Conservation (phyloP, 2,797 vertebrate genomes). For the Atherinosoma microstoma region DNA sequence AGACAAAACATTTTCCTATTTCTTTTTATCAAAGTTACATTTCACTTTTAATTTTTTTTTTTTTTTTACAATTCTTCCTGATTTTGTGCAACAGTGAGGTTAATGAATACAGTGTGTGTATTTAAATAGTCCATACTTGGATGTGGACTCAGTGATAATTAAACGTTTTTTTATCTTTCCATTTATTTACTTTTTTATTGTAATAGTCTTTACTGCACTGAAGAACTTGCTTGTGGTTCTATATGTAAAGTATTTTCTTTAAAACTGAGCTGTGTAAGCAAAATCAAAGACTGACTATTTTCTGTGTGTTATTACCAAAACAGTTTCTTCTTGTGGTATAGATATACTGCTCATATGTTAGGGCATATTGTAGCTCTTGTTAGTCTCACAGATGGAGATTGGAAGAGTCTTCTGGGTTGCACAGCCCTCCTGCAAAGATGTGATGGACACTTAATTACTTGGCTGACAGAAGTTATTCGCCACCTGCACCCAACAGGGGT, state of each 20-base stretch:
- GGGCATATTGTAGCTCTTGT: conserved; percentile 71
- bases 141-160: no score
- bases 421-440: conserved; percentile 75
- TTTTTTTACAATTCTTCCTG: no score
- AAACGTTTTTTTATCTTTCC: neutral
- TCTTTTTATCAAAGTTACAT: no score
- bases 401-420: conserved; percentile 69
- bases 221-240: neutral
- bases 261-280: neutral
- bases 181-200: neutral
- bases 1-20: no score
- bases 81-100: no score
- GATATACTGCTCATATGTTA: conserved; percentile 45
- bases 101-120: no score
- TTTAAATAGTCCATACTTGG: no score
- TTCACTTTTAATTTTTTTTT: neutral
- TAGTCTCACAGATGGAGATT: conserved; percentile 76
- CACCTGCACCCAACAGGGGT: conserved; percentile 81
- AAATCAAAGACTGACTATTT: neutral
- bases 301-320: conserved; percentile 6
- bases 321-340: conserved; percentile 20
- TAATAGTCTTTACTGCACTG: neutral
- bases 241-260: neutral
- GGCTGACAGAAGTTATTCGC: conserved; percentile 80
- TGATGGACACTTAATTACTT: conserved; percentile 86